These are phyloP conservation scores for Spicauda simplicius DNA, from an alignment of 2,888 invertebrate genomes.

Conservation along the genomic window DNA sequence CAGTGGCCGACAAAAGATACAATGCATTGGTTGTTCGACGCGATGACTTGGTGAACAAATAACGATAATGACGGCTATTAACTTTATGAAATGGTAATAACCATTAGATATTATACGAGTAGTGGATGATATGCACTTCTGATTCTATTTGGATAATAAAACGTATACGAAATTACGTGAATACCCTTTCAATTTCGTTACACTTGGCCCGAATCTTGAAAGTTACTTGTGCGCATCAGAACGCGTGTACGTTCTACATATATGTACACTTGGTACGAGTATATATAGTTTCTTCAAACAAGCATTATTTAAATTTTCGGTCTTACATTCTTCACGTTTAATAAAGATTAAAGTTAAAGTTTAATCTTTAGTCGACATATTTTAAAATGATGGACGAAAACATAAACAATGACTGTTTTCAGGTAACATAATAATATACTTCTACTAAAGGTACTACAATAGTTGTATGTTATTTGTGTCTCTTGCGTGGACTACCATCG, in stretches of 20 bases:
- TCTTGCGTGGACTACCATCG: too few relatives aligned
- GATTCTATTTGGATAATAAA: slow-evolving; percentile 31
- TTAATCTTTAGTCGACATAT: too few relatives aligned
- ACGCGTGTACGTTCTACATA: background rate
- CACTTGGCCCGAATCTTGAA: slow-evolving; percentile 26
- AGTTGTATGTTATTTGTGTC: background rate
- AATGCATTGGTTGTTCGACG: slow-evolving; percentile 40
- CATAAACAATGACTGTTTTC: too few relatives aligned
- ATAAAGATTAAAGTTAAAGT: too few relatives aligned
- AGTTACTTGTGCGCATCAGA: background rate
- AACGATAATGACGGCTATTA: slow-evolving; percentile 40
- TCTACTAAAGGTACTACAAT: too few relatives aligned
- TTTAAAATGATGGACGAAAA: too few relatives aligned
- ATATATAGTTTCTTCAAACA: too few relatives aligned
- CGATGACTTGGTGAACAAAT: slow-evolving; percentile 40
- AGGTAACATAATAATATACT: too few relatives aligned
- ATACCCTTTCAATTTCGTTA: slow-evolving; percentile 32
- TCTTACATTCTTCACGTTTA: too few relatives aligned
- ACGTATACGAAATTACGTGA: slow-evolving; percentile 21
- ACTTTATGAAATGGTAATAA: slow-evolving; percentile 42
- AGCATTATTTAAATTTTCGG: too few relatives aligned
- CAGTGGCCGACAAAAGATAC: slow-evolving; percentile 15
- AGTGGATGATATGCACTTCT: slow-evolving; percentile 40
- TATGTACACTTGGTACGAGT: too few relatives aligned
- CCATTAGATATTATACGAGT: slow-evolving; percentile 41